Conservation (phyloP, 1,140 invertebrate genomes). For the Protaetia brevitarsis region DNA sequence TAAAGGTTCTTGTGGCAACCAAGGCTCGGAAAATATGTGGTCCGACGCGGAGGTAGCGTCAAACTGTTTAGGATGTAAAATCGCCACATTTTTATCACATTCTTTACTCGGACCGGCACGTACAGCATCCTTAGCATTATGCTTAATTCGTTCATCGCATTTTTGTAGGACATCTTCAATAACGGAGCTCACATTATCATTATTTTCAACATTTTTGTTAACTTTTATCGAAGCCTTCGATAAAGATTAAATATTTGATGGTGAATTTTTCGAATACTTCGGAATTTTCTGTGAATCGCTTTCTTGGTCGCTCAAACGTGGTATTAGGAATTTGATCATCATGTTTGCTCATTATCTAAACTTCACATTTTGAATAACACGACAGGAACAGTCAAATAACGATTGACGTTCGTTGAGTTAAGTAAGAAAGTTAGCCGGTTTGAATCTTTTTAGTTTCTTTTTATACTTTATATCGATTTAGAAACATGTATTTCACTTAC, state of each 20-base stretch:
- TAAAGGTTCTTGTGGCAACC: neutral
- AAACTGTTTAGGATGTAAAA: conserved; percentile 11
- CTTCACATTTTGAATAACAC: conserved; percentile 8
- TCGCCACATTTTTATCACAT: neutral
- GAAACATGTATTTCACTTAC: too few species aligned
- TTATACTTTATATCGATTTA: too few species aligned
- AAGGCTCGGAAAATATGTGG: conserved; percentile 2
- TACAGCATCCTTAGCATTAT: neutral
- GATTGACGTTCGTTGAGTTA: too few species aligned
- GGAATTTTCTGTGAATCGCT: neutral
- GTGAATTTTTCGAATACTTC: neutral
- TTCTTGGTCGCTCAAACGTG: neutral
- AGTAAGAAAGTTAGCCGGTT: neutral
- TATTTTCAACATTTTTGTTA: neutral
- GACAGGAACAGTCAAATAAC: neutral
- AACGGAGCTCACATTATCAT: neutral
- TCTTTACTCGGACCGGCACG: neutral
- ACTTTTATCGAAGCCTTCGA: neutral
- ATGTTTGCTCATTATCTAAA: conserved; percentile 20
- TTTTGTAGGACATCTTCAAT: conserved; percentile 8
- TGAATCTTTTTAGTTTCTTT: neutral
- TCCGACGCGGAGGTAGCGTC: conserved; percentile 1
- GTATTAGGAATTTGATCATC: conserved; percentile 1
- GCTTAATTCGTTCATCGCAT: neutral
- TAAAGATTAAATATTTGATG: neutral